phyloP scores from a whole-genome alignment of 2,888 invertebrate genomes.

The Hydrotaea cyrtoneurina region DNA sequence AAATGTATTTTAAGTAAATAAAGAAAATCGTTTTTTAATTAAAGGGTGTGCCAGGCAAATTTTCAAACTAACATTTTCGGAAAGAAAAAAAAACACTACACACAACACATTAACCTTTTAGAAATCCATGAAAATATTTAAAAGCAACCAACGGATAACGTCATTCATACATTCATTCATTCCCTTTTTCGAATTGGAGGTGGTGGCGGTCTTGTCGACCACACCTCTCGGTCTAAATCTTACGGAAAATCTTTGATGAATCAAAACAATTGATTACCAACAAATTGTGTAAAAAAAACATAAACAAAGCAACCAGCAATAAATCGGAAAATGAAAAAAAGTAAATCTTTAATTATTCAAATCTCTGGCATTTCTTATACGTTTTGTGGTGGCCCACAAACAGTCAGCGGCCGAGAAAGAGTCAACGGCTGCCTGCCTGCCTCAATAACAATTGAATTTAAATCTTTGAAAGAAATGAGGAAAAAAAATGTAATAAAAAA shows the following conservation, averaged over 20 bases:
- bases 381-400: conserved; percentile 18
- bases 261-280: conserved; percentile 10
- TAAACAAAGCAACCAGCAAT: neutral
- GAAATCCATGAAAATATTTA: conserved; percentile 3
- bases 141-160: neutral
- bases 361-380: neutral
- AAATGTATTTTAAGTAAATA: neutral
- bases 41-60: neutral
- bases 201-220: neutral
- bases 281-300: neutral
- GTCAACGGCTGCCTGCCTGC: neutral
- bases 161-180: neutral
- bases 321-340: conserved; percentile 32
- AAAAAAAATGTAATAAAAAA: conserved; percentile 19
- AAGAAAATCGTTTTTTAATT: conserved; percentile 17
- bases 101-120: conserved; percentile 4
- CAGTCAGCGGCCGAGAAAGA: neutral
- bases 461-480: neutral
- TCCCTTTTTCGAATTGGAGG: neutral
- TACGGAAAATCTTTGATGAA: neutral
- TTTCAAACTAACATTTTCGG: neutral
- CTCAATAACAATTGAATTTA: conserved; percentile 12
- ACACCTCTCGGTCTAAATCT: conserved; percentile 12
- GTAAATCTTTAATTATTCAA: conserved; percentile 39
- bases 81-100: too few species aligned